A percentile compares a stretch with the other conserved stretches of the same genome.
Conservation (phyloP, 1,140 invertebrate species). For the Sitophilus oryzae region DNA sequence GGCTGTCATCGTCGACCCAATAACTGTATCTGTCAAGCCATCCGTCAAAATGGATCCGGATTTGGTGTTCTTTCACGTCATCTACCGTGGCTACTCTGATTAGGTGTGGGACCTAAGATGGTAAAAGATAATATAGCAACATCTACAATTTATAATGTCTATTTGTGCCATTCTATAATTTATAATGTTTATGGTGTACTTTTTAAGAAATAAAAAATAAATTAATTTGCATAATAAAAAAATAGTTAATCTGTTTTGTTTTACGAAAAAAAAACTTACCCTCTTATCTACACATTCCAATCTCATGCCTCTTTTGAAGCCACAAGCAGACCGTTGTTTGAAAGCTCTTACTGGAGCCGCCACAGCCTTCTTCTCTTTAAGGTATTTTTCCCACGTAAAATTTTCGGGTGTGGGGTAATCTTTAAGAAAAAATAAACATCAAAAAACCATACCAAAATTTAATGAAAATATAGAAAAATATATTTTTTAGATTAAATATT, state of each 20-base stretch:
- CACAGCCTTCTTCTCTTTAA: conserved; percentile 66
- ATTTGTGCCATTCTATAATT: too few relatives aligned
- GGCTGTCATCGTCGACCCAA: conserved; percentile 86
- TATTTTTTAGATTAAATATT: too few relatives aligned
- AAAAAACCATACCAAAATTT: too few relatives aligned
- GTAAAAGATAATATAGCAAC: too few relatives aligned
- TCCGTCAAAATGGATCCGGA: conserved; percentile 86
- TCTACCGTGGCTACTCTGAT: conserved; percentile 82
- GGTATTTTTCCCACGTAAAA: conserved; percentile 83
- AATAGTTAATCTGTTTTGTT: too few relatives aligned
- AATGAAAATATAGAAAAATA: too few relatives aligned
- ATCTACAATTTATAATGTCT: too few relatives aligned
- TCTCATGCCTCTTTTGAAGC: conserved; percentile 84
- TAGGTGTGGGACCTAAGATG: conserved; percentile 58
- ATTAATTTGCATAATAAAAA: too few relatives aligned
- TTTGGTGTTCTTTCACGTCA: conserved; percentile 67
- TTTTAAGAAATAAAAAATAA: too few relatives aligned
- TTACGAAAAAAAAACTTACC: too few relatives aligned
- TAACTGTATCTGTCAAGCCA: conserved; percentile 82
- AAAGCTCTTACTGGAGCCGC: conserved; percentile 81
- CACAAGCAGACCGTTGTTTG: conserved; percentile 66
- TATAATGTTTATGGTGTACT: too few relatives aligned
- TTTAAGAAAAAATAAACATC: too few relatives aligned
- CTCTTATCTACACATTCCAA: conserved; percentile 86
- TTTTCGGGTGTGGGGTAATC: conserved; percentile 64